Base-by-base conservation (phyloP, 2,888 invertebrate species). In the Drosophila yooni region DNA sequence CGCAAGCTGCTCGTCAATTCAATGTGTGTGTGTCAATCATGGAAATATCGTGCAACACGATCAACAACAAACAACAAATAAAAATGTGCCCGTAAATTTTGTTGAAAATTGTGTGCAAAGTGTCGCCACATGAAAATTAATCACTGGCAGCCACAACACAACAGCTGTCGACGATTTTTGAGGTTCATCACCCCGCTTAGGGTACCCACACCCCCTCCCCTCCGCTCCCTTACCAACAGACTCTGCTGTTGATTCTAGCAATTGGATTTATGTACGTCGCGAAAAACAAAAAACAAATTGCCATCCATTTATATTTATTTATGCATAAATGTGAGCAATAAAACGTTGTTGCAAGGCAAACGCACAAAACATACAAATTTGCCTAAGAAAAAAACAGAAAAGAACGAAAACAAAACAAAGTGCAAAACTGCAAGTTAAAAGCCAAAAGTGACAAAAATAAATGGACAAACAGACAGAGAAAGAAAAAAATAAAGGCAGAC, bases 201-300 rank as follows among this genome's bases (percentile, higher is more conserved):
- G 11, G 43, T 15, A 10, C 43, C 18, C 31, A 25, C 34, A 15
- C 3, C n/a, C 21, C 15, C 8, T n/a, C 6, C 8, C 27, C 33
- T 6, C 11, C 21, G 13, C 29, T 4, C 52, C 21, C 48, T 15
- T 33, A 54, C 25, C 56, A 0, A 4, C 15, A 40, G 46, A 15
- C 63, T 74, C 29, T 59, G 60, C 59, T 74, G 74, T 82, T 81
- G 81, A 70, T 77, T 80, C 66, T 71, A 76, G 72, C 81, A 81
- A 76, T 88, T 79, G 75, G 79, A 87, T 87, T 87, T 89, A 79
- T 78, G 76, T 74, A 58, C 71, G 70, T 52, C 31, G 66, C 67
- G 65, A 71, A 61, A 80, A 70, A 74, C 69, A 73, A 74, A 38
- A 61, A 73, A 76, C 72, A 73, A 80, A 81, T 69, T 63, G 78